phyloP scores from a whole-genome alignment of 2,888 invertebrate genomes.

The Caenorhabditis sp. region DNA sequence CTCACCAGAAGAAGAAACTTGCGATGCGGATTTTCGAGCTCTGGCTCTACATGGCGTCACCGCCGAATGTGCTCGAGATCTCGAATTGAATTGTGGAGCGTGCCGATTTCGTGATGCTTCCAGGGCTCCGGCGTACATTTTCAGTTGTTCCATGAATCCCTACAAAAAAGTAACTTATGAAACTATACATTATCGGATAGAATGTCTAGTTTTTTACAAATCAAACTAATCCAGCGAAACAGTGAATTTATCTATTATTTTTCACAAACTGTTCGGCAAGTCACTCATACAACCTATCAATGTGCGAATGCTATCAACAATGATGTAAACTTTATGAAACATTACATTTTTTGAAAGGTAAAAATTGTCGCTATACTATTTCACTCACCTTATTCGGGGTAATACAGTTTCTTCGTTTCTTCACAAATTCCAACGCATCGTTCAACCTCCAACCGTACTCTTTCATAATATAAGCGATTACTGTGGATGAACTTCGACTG shows the following conservation, averaged over 20 bases:
- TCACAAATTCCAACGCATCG: constrained; percentile 87
- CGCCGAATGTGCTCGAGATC: constrained; percentile 26
- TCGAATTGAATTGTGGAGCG: constrained; percentile 23
- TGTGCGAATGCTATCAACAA: too few species aligned
- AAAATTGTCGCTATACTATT: too few species aligned
- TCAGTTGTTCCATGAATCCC: constrained; percentile 90
- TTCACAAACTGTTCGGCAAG: too few species aligned
- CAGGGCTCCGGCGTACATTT: constrained; percentile 93
- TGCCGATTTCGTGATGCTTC: constrained; percentile 77
- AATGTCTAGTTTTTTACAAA: neutral
- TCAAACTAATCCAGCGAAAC: too few species aligned
- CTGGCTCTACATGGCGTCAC: neutral
- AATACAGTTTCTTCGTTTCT: constrained; percentile 88
- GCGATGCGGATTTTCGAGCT: neutral
- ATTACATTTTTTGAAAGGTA: neutral
- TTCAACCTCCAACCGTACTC: constrained; percentile 71
- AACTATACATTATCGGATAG: neutral
- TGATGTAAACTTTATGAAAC: too few species aligned
- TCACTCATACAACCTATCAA: too few species aligned
- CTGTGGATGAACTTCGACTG: constrained; percentile 95
- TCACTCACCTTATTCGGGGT: constrained; percentile 82
- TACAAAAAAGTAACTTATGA: constrained; percentile 61
- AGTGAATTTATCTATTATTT: too few species aligned
- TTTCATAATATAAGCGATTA: constrained; percentile 76
- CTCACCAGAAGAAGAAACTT: constrained; percentile 5